A percentile compares a stretch with the other conserved stretches of the same genome.
These are phyloP conservation scores for Homalodisca vitripennis DNA, from an alignment of 1,140 invertebrate genomes.

Conservation along the genomic window DNA sequence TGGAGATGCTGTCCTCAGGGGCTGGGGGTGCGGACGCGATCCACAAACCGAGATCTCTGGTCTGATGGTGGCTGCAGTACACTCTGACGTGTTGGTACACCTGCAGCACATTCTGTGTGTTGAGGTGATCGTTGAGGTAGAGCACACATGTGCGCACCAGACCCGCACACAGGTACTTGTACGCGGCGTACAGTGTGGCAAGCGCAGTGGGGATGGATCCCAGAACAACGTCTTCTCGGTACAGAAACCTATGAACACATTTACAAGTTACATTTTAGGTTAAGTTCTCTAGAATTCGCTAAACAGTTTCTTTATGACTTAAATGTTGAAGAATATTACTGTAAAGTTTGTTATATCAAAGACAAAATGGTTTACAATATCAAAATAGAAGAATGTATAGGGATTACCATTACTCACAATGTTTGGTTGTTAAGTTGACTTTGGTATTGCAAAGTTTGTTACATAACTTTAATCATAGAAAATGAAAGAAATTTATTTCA, in stretches of 20 bases:
- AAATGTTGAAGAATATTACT: no score
- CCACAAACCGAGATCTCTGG: conserved; percentile 24
- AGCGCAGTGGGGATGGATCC: conserved; percentile 62
- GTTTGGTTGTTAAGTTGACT: no score
- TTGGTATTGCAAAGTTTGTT: no score
- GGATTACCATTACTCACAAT: no score
- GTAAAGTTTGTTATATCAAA: no score
- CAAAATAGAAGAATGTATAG: no score
- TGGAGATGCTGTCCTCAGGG: conserved; percentile 11
- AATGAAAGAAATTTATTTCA: no score
- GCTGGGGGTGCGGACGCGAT: conserved; percentile 39
- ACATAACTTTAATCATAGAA: no score
- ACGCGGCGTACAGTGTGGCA: conserved; percentile 62
- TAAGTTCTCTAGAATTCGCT: no score
- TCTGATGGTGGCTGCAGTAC: conserved; percentile 45
- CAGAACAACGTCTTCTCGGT: conserved; percentile 60
- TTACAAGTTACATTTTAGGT: no score
- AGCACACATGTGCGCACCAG: conserved; percentile 60
- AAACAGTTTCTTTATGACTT: no score
- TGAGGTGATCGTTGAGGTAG: conserved; percentile 55
- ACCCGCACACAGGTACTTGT: conserved; percentile 64
- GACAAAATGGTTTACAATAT: no score
- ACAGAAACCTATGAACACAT: conserved; percentile 54
- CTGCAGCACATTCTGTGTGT: conserved; percentile 51
- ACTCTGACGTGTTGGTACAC: conserved; percentile 52